Evolutionary conservation across 2,113 vertebrate genomes (phyloP), one percentile per base, ranked within the genome.

Genomic region (Rhizomys pruinosus): DNA sequence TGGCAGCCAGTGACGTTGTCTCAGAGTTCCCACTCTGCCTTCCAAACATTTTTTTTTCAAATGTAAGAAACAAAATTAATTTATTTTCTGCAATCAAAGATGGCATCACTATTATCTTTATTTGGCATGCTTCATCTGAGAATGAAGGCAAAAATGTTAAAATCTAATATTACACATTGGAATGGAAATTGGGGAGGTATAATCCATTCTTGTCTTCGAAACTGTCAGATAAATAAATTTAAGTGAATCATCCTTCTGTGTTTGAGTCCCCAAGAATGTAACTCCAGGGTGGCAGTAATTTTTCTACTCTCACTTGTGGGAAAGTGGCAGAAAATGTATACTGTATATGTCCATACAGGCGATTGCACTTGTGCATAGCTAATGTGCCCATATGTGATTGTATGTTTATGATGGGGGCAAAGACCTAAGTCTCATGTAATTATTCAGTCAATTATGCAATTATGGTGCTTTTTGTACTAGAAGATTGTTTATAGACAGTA

Each of bases 401-500:
- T 44, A 37, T 72, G 42, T 25, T 66, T 52, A 57, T 63, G 2
- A 89, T 4, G 27, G 4, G 2, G 47, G 10, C 16, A 84, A 47
- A 23, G 37, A 39, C 17, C 16, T 34, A 89, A 78, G 44, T 20
- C 29, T 64, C 81, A 77, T 16, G 5, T 92, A 11, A 57, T 1
- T 55, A 37, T 71, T 37, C 17, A 32, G 52, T 37, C 29, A 72
- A 69, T 77, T 84, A 16, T 69, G 25, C 12, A 34, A 42, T 73
- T 22, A 76, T 74, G 73, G 47, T 80, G 78, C 63, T 95, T 84
- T 57, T 68, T 90, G 7, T 92, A 25, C 19, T 93, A 7, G 87
- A 61, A 16, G 13, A 22, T 61, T 16, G 20, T 74, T 82, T 91
- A 74, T 59, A n/a, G 73, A 78, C 52, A 73, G 17, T 42, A 82